Evolutionary conservation across 2,797 vertebrate genomes (phyloP).

Genomic region (Ptychobarbus kaznakovi): DNA sequence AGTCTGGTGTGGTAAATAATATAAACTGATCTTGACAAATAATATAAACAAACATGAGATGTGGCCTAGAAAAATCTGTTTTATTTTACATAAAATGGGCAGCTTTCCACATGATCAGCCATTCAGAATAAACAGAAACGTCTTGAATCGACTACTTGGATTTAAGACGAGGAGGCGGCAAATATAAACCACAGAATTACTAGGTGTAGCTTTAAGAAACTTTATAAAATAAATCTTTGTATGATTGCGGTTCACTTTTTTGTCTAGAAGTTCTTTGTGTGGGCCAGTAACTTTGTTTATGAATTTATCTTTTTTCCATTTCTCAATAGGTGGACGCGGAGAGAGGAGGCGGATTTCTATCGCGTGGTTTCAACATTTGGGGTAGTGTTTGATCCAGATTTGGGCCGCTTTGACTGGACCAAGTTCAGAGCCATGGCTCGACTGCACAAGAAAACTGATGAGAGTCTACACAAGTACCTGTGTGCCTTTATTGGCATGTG

Average conservation of each 20-base stretch:
- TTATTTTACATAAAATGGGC: not conserved
- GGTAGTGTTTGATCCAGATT: slow-evolving; percentile 95
- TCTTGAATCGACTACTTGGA: not conserved
- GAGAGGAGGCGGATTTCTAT: slow-evolving; percentile 98
- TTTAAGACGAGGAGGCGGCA: not conserved
- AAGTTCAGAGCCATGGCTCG: slow-evolving; percentile 98
- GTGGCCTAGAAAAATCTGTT: not conserved
- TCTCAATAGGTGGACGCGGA: slow-evolving; percentile 89
- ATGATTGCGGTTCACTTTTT: not conserved
- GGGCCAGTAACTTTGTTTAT: not conserved
- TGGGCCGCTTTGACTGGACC: slow-evolving; percentile 95
- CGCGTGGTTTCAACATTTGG: slow-evolving; percentile 98
- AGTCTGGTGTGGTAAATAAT: not conserved
- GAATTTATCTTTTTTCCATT: not conserved
- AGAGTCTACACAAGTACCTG: slow-evolving; percentile 96
- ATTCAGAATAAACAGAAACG: not conserved
- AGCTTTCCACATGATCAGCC: not conserved
- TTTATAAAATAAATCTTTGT: not conserved
- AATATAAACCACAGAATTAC: not conserved
- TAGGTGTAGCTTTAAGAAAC: not conserved
- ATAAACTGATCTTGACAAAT: not conserved
- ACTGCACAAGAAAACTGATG: slow-evolving; percentile 97
- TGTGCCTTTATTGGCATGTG: slow-evolving; percentile 97
- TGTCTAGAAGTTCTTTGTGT: not conserved
- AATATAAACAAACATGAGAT: not conserved